A percentile compares a stretch with the other conserved stretches of the same genome.
phyloP scores from a whole-genome alignment of 1,140 invertebrate genomes.

The Metopolophium dirhodum region DNA sequence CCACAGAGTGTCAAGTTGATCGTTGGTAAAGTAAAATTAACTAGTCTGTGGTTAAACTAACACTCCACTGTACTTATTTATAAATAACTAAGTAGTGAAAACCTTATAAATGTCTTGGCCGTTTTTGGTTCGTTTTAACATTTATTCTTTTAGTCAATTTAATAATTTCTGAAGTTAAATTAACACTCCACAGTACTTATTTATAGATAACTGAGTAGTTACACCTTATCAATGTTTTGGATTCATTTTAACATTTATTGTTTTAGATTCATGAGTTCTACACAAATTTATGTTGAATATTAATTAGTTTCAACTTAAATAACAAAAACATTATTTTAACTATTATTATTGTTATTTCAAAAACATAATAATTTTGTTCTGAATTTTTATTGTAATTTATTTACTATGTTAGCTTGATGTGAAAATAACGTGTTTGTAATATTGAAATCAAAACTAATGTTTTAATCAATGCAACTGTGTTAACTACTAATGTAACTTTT shows the following conservation, averaged over 20 bases:
- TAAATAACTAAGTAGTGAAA: no score
- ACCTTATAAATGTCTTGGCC: neutral
- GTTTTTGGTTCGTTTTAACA: neutral
- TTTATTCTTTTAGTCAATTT: neutral
- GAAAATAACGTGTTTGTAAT: neutral
- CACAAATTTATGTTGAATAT: neutral
- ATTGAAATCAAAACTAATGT: neutral
- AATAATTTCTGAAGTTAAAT: neutral
- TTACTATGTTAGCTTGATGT: neutral
- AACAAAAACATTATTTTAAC: conserved; percentile 1
- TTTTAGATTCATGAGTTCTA: neutral
- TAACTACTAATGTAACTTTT: no score
- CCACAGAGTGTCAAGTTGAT: neutral
- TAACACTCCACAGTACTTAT: no score
- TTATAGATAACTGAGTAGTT: no score
- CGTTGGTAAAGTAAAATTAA: neutral
- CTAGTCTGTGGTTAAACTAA: neutral
- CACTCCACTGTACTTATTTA: no score
- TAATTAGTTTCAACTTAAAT: neutral
- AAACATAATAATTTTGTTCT: neutral
- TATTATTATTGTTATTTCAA: conserved; percentile 12
- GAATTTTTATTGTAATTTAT: conserved; percentile 16
- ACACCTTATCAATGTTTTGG: neutral
- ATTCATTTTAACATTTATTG: neutral
- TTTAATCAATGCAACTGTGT: no score